Evolutionary conservation across 2,888 invertebrate species (phyloP).

Genomic region (Drosophila stalkeri): DNA sequence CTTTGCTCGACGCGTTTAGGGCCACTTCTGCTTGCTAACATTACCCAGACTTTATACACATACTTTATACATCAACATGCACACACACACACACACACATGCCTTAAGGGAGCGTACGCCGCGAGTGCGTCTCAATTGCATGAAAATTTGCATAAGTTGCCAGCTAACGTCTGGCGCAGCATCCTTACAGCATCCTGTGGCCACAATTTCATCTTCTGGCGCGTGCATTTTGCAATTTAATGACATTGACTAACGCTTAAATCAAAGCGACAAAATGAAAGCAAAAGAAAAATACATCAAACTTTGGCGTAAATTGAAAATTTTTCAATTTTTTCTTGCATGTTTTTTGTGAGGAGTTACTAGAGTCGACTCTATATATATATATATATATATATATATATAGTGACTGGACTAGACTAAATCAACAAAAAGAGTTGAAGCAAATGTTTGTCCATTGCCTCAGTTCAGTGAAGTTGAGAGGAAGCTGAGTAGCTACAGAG

Average conservation of each 20-base stretch:
- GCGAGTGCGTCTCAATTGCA: slow-evolving; percentile 76
- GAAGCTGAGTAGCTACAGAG: background rate
- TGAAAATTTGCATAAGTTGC: slow-evolving; percentile 75
- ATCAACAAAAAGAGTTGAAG: slow-evolving; percentile 44
- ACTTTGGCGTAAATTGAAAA: slow-evolving; percentile 22
- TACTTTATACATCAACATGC: slow-evolving; percentile 14
- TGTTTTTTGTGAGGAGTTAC: background rate
- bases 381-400: too few species aligned
- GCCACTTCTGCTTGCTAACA: slow-evolving; percentile 51
- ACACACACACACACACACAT: slow-evolving; percentile 15
- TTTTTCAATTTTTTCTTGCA: slow-evolving; percentile 22
- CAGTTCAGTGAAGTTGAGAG: slow-evolving; percentile 7
- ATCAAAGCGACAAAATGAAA: slow-evolving; percentile 26
- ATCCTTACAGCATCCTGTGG: slow-evolving; percentile 33
- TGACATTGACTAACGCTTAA: slow-evolving; percentile 43
- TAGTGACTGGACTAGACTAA: slow-evolving; percentile 13
- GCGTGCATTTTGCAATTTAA: slow-evolving; percentile 51
- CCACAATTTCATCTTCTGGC: slow-evolving; percentile 34
- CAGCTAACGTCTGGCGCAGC: slow-evolving; percentile 62
- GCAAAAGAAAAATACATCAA: background rate
- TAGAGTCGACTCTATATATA: background rate
- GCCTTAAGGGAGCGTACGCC: slow-evolving; percentile 22
- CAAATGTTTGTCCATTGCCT: slow-evolving; percentile 47
- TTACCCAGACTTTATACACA: slow-evolving; percentile 62
- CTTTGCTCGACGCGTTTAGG: slow-evolving; percentile 60